Base-by-base conservation (phyloP, 2,113 vertebrate species). In the Labeo catla region DNA sequence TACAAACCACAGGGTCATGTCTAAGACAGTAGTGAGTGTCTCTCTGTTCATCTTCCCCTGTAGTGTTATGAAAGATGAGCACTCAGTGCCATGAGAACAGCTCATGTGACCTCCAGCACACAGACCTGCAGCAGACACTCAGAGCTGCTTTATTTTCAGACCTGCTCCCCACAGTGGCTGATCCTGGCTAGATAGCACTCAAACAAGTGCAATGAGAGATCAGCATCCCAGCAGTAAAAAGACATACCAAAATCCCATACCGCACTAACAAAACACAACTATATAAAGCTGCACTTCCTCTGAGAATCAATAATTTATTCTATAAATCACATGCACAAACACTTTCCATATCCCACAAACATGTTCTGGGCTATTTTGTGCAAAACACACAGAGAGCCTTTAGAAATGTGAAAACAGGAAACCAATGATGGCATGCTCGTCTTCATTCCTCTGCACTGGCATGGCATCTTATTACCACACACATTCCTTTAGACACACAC, bases 401-500 rank as follows among this genome's bases (percentile, higher is more conserved):
- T 76, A 72, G 81, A 49, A 84, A 73, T 59, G 45, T 79, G 76
- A 84, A 87, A 87, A 87, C 86, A 84, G 86, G 82, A 87, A 87
- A 83, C 76, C 76, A 43, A 73, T 72, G 52, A 80, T 72, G 83
- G 82, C 83, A 87, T 81, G 66, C 49, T 63, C 76, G 21, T 78
- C 65, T 84, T 68, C 81, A 86, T 84, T 84, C 49, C 89, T 90
- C 86, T 87, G 79, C 85, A 73, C 76, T 84, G 88, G 86, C 76
- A 91, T 70, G 81, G 81, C 63, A 82, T 82, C 88, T 87, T 68
- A 76, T 59, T 86, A 86, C 54, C 52, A 63, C 79, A 74, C 72
- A 57, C 76, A 84, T 88, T 87, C 80, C 1, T 84, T 90, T 90
- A 88, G 59, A 90, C 91, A 93, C 92, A 93, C 91, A 88, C 61